Percentiles rank a stretch among this genome's conserved stretches.
phyloP scores from a whole-genome alignment of 2,113 vertebrate genomes.

The Nannospalax galili region DNA sequence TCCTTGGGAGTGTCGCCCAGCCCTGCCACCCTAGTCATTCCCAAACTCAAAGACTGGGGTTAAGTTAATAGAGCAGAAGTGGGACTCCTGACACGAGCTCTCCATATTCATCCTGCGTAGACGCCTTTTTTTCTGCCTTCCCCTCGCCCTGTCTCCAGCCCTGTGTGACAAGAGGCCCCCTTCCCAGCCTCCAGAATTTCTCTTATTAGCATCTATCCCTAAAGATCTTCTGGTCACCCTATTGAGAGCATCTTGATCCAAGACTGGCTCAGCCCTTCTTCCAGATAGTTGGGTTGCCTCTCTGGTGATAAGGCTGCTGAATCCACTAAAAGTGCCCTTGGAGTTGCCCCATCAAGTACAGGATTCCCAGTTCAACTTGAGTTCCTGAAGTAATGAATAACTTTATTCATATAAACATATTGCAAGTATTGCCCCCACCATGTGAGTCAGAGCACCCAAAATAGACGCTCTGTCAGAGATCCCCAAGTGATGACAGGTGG shows the following conservation, averaged over 20 bases:
- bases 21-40: background rate
- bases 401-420: background rate
- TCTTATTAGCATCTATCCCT: background rate
- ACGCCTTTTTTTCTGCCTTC: background rate
- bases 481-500: background rate
- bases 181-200: background rate
- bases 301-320: background rate
- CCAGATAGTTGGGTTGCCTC: background rate
- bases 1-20: background rate
- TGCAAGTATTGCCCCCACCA: background rate
- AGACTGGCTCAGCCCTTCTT: background rate
- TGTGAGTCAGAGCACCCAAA: background rate
- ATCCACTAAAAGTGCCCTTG: accelerated
- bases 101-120: accelerated
- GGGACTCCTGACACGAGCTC: accelerated
- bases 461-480: background rate
- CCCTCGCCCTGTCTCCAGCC: background rate
- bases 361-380: background rate
- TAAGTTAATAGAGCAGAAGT: background rate
- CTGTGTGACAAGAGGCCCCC: background rate
- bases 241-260: background rate
- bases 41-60: background rate
- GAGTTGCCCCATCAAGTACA: background rate
- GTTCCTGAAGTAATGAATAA: background rate
- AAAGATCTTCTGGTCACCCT: background rate